phyloP scores from a whole-genome alignment of 2,113 vertebrate genomes.

The Fregetta grallaria region DNA sequence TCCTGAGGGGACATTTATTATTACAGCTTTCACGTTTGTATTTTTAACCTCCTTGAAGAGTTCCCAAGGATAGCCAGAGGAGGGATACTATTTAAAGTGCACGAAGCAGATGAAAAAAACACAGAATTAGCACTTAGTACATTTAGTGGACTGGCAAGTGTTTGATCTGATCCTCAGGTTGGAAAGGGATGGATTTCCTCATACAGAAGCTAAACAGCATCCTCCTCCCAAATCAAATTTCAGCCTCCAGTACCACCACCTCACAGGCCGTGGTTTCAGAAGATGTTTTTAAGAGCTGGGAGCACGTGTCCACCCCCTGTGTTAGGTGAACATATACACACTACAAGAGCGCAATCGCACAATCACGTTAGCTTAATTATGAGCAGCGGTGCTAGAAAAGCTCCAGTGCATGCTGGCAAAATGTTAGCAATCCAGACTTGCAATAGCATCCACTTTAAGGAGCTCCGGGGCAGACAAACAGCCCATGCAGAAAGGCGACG shows the following conservation, averaged over 20 bases:
- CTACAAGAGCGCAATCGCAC: fast-evolving
- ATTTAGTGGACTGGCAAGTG: neutral
- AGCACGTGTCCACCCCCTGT: fast-evolving
- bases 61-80: constrained; percentile 26
- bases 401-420: neutral
- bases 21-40: neutral
- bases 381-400: neutral
- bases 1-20: constrained; percentile 11
- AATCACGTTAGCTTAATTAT: neutral
- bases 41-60: constrained; percentile 46
- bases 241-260: neutral
- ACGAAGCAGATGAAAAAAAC: neutral
- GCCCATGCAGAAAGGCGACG: fast-evolving
- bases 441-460: neutral
- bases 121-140: constrained; percentile 15
- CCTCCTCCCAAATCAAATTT: neutral
- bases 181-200: neutral
- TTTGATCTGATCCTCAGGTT: neutral
- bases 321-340: neutral
- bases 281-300: neutral
- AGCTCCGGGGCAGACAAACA: neutral
- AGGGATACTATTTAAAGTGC: constrained; percentile 2
- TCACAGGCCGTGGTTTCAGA: neutral
- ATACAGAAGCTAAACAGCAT: neutral
- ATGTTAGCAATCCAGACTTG: fast-evolving